Conservation (phyloP, 2,797 vertebrate genomes). For the Lacerta agilis region DNA sequence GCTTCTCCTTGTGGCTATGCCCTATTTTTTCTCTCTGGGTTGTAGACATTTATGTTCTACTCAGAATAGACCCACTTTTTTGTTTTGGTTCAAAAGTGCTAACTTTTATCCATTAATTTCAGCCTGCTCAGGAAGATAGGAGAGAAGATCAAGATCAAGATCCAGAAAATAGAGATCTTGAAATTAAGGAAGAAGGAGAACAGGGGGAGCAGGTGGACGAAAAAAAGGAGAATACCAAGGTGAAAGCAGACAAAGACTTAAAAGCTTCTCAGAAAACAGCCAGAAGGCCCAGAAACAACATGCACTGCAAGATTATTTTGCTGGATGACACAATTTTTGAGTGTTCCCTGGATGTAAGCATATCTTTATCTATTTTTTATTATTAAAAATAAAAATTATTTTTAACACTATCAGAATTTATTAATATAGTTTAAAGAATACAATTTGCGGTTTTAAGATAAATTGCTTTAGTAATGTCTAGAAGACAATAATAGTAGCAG, state of each 20-base stretch:
- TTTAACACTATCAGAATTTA: neutral
- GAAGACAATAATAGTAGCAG: neutral
- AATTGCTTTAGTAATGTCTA: neutral
- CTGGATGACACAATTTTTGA: slow-evolving; percentile 92
- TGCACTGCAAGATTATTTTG: slow-evolving; percentile 92
- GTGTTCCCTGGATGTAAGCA: slow-evolving; percentile 92
- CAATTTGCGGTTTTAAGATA: neutral
- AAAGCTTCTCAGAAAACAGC: slow-evolving; percentile 80
- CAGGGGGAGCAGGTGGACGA: slow-evolving; percentile 74
- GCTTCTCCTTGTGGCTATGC: too few relatives aligned
- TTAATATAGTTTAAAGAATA: neutral
- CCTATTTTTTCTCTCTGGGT: neutral
- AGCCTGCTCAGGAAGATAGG: slow-evolving; percentile 86
- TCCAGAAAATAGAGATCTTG: slow-evolving; percentile 56
- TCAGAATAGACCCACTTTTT: neutral
- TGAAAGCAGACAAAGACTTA: slow-evolving; percentile 79
- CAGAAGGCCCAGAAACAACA: slow-evolving; percentile 83
- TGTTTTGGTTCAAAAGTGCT: neutral
- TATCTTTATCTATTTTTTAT: neutral
- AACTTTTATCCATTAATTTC: slow-evolving; percentile 43
- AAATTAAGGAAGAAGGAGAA: slow-evolving; percentile 71
- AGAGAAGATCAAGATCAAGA: slow-evolving; percentile 82
- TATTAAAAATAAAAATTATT: too few relatives aligned
- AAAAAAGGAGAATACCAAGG: slow-evolving; percentile 71
- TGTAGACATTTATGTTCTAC: neutral